Conservation (phyloP, 2,113 vertebrate species). For the Leucopternis melanops region DNA sequence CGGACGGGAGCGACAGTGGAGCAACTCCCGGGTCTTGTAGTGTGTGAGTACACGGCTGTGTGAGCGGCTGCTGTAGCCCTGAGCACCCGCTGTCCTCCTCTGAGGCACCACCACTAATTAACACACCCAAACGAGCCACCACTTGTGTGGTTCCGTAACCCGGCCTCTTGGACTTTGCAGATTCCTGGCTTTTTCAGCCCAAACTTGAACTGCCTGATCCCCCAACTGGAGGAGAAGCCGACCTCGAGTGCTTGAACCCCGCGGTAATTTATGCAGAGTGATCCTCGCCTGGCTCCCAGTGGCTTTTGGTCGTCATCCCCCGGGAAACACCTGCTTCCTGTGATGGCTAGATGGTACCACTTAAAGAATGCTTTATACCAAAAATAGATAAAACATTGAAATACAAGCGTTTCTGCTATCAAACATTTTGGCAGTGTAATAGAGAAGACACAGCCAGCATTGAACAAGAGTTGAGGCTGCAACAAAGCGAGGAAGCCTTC, state of each 20-base stretch:
- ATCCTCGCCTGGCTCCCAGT: background rate
- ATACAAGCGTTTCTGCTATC: background rate
- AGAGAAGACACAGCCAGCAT: background rate
- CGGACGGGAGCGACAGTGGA: conserved; percentile 75
- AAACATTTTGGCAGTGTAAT: background rate
- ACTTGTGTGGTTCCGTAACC: fast-evolving
- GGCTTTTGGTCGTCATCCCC: background rate
- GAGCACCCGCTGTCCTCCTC: fast-evolving
- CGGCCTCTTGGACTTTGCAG: background rate
- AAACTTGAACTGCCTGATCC: conserved; percentile 29
- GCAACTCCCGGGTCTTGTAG: conserved; percentile 73
- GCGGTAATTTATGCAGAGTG: conserved; percentile 37
- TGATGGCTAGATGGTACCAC: background rate
- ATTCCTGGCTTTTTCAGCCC: conserved; percentile 29
- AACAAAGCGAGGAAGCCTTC: background rate
- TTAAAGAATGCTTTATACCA: background rate
- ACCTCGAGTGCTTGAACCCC: background rate
- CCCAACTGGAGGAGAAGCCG: background rate
- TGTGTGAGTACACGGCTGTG: background rate
- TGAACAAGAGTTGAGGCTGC: background rate
- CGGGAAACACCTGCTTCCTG: background rate
- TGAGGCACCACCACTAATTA: fast-evolving
- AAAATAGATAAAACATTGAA: background rate
- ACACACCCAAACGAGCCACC: fast-evolving
- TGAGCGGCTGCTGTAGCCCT: fast-evolving